These are phyloP conservation scores for Hemicordylus capensis DNA, from an alignment of 2,113 vertebrate genomes.

Conservation along the genomic window DNA sequence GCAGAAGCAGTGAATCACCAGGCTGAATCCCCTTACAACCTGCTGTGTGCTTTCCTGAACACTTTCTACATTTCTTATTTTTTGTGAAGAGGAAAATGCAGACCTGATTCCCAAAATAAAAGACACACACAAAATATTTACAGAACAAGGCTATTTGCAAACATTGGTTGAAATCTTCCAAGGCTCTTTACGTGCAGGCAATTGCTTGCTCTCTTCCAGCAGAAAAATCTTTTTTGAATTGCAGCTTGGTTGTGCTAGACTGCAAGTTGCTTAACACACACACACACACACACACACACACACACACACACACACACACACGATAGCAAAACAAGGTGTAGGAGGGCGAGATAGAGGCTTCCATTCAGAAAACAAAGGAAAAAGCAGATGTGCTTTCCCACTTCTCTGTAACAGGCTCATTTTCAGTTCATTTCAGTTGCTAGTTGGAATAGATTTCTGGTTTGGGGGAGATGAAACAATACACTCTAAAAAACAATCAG, in stretches of 20 bases:
- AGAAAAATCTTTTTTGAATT: not conserved
- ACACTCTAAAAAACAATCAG: slow-evolving; percentile 6
- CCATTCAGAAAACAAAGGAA: not conserved
- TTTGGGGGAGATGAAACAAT: slow-evolving; percentile 25
- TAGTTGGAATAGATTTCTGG: slow-evolving; percentile 25
- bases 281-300: too few relatives aligned
- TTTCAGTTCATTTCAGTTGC: slow-evolving; percentile 53
- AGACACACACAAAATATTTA: slow-evolving; percentile 64
- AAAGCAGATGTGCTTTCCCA: not conserved
- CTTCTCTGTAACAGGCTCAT: slow-evolving; percentile 20
- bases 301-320: too few relatives aligned
- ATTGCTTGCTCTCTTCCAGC: not conserved
- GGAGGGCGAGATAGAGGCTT: not conserved
- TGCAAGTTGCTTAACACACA: not conserved
- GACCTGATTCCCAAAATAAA: slow-evolving; percentile 67
- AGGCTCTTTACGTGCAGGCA: not conserved
- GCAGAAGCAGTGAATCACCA: slow-evolving; percentile 38
- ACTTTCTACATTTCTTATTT: slow-evolving; percentile 39
- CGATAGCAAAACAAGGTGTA: not conserved
- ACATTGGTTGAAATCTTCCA: not conserved
- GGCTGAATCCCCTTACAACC: slow-evolving; percentile 26
- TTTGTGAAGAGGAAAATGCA: slow-evolving; percentile 57
- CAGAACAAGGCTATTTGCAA: slow-evolving; percentile 47
- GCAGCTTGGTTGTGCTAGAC: too few relatives aligned
- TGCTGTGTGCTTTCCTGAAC: slow-evolving; percentile 48